phyloP scores from a whole-genome alignment of 2,797 vertebrate species.

The Pitangus sulphuratus region DNA sequence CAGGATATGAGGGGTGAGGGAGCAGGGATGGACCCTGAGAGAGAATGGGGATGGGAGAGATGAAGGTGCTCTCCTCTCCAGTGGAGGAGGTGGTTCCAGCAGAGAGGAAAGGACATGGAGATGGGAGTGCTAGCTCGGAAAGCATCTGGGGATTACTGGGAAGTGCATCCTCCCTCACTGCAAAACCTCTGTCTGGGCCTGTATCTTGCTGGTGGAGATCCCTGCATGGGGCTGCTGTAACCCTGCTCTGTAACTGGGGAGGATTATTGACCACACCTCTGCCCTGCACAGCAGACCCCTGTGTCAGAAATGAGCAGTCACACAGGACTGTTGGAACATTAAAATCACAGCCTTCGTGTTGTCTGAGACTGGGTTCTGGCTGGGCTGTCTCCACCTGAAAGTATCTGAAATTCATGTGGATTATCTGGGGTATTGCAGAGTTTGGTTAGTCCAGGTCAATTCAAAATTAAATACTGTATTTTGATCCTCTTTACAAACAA shows the following conservation, averaged over 20 bases:
- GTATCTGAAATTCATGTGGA: not conserved
- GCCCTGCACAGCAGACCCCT: not conserved
- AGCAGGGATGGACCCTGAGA: not conserved
- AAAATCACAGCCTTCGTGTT: accelerated
- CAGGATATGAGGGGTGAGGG: accelerated
- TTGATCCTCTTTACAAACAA: not conserved
- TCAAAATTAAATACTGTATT: not conserved
- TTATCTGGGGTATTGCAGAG: not conserved
- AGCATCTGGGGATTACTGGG: not conserved
- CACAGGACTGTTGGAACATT: not conserved
- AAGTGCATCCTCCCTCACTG: not conserved
- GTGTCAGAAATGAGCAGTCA: not conserved
- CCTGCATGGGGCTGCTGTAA: not conserved
- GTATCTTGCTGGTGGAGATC: not conserved
- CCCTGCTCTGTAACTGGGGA: not conserved
- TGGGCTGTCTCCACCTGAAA: not conserved
- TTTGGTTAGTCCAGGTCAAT: not conserved
- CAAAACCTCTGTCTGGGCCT: not conserved
- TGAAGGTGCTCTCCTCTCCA: not conserved
- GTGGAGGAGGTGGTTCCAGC: not conserved
- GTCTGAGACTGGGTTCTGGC: not conserved
- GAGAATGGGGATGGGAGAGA: not conserved
- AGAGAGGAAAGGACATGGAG: not conserved
- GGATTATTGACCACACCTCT: not conserved
- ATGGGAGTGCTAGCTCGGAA: not conserved